Conservation (phyloP, 1,140 invertebrate species). For the Atta cephalotes region DNA sequence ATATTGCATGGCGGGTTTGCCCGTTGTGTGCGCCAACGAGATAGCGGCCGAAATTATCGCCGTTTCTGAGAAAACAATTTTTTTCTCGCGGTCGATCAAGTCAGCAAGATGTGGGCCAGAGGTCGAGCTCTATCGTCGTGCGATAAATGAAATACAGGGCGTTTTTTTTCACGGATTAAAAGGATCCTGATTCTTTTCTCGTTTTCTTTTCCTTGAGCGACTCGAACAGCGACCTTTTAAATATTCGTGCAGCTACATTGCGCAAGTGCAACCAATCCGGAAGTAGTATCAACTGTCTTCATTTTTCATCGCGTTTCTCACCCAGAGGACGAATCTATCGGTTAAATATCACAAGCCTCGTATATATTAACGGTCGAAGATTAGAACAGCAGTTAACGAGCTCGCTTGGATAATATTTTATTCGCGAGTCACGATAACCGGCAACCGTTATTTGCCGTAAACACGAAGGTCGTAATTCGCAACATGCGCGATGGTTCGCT, state of each 20-base stretch:
- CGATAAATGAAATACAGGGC: conserved; percentile 22
- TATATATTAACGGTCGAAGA: conserved; percentile 20
- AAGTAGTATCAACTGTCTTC: conserved; percentile 16
- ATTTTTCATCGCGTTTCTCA: conserved; percentile 6
- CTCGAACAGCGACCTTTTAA: not conserved
- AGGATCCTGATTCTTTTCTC: not conserved
- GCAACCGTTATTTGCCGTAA: conserved; percentile 31
- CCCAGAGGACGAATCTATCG: conserved; percentile 10
- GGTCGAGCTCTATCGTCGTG: conserved; percentile 24
- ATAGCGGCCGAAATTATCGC: conserved; percentile 39
- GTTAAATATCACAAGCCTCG: not conserved
- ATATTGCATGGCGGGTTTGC: not conserved
- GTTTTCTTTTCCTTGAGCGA: not conserved
- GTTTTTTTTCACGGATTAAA: not conserved
- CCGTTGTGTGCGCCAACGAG: conserved; percentile 8
- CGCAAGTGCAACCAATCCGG: conserved; percentile 1
- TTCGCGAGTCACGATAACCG: conserved; percentile 40
- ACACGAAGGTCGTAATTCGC: conserved; percentile 48
- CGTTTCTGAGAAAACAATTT: conserved; percentile 69
- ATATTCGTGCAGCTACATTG: not conserved
- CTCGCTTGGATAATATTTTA: conserved; percentile 41
- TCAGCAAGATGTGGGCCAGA: conserved; percentile 68
- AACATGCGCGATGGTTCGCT: conserved; percentile 41
- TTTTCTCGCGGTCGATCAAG: conserved; percentile 45
- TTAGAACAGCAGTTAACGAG: conserved; percentile 42